Conservation (phyloP, 2,113 vertebrate species). For the Megaleporinus macrocephalus region DNA sequence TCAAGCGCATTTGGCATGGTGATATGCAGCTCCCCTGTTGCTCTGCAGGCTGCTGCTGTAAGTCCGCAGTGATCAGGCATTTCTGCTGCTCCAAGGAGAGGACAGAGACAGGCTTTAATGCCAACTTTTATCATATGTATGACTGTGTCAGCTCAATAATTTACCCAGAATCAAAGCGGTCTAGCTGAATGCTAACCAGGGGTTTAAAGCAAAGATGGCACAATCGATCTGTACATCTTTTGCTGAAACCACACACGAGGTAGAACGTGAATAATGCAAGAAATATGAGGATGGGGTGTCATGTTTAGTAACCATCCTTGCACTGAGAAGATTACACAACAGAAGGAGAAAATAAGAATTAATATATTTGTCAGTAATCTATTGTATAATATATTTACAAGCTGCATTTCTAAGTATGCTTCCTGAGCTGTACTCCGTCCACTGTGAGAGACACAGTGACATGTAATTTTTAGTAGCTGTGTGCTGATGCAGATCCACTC, state of each 20-base stretch:
- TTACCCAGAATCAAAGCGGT: slow-evolving; percentile 26
- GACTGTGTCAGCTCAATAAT: slow-evolving; percentile 38
- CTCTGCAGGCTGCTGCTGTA: neutral
- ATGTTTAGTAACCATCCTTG: slow-evolving; percentile 36
- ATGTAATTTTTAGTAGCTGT: slow-evolving; percentile 1
- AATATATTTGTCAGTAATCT: neutral
- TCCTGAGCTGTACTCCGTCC: neutral
- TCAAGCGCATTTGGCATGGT: neutral
- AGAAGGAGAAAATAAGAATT: slow-evolving; percentile 29
- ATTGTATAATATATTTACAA: neutral
- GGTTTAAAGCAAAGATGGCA: slow-evolving; percentile 48
- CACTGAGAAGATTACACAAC: slow-evolving; percentile 31
- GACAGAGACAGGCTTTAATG: slow-evolving; percentile 17
- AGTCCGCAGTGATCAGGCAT: slow-evolving; percentile 20
- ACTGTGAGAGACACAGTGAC: neutral
- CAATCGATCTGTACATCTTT: slow-evolving; percentile 41
- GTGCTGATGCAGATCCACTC: slow-evolving; percentile 20
- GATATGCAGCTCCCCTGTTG: neutral
- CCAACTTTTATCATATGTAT: slow-evolving; percentile 41
- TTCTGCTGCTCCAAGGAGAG: slow-evolving; percentile 20
- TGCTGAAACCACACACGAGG: slow-evolving; percentile 25
- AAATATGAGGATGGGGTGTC: slow-evolving; percentile 35
- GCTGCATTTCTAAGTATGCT: neutral
- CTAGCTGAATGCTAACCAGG: slow-evolving; percentile 50
- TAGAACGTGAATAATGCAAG: neutral